Conservation (phyloP, 2,113 vertebrate species). For the Lutjanus erythropterus region DNA sequence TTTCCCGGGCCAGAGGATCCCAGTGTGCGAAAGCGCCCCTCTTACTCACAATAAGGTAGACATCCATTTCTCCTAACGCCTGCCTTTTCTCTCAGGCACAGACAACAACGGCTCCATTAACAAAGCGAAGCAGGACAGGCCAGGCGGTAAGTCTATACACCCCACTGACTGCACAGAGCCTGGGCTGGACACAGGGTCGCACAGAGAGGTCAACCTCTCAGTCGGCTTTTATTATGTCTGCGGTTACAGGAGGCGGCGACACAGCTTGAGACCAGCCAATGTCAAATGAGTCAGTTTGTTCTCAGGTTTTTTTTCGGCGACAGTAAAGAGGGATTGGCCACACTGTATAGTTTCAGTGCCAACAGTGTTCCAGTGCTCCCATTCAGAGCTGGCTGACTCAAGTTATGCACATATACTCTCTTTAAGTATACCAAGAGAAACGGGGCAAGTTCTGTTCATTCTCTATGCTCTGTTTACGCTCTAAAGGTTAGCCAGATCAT, state of each 20-base stretch:
- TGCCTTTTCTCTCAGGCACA: constrained; percentile 44
- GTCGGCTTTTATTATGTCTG: constrained; percentile 44
- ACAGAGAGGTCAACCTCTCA: constrained; percentile 15
- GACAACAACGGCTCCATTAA: constrained; percentile 59
- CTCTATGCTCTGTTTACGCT: too few species aligned
- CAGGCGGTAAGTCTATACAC: constrained; percentile 34
- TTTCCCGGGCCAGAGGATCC: constrained; percentile 32
- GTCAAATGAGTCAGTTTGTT: constrained; percentile 65
- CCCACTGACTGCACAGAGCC: constrained; percentile 33
- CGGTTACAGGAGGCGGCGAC: constrained; percentile 34
- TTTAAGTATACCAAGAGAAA: neutral
- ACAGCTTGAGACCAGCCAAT: constrained; percentile 51
- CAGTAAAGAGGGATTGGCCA: constrained; percentile 44
- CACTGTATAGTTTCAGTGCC: constrained; percentile 14
- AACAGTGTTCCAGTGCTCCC: constrained; percentile 7
- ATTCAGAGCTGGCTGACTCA: constrained; percentile 6
- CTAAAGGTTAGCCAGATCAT: too few species aligned
- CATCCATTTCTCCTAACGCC: constrained; percentile 44
- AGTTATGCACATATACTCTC: neutral
- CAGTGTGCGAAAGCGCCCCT: constrained; percentile 41
- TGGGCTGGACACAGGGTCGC: constrained; percentile 28
- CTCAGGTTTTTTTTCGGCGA: constrained; percentile 33
- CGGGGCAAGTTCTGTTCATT: neutral
- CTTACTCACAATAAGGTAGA: constrained; percentile 46
- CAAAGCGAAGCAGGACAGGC: constrained; percentile 32